A percentile compares a stretch with the other conserved stretches of the same genome.
Evolutionary conservation across 2,113 vertebrate genomes (phyloP).

Genomic region (Fregata magnificens): DNA sequence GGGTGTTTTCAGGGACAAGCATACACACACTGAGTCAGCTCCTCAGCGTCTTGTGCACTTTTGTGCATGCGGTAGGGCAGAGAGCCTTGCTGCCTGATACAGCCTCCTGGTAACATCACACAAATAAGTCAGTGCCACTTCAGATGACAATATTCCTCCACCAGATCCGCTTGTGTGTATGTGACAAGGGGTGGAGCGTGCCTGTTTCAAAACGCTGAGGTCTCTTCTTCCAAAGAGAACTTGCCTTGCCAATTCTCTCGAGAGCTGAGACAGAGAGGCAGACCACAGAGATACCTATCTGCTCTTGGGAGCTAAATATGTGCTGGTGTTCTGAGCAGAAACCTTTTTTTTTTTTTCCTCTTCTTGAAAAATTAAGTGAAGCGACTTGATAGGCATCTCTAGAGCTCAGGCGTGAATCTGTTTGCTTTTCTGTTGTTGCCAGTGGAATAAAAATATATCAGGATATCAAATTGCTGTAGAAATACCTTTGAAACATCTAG

Average conservation of each 20-base stretch:
- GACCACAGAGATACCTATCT: slow-evolving; percentile 6
- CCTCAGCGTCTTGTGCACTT: neutral
- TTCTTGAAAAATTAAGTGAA: slow-evolving; percentile 29
- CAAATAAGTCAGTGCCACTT: neutral
- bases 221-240: neutral
- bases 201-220: neutral
- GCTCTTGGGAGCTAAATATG: neutral
- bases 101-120: neutral
- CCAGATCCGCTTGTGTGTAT: neutral
- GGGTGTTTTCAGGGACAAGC: slow-evolving; percentile 13
- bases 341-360: neutral
- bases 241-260: neutral
- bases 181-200: fast-evolving
- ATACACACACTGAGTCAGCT: neutral
- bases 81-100: neutral
- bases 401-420: slow-evolving; percentile 46
- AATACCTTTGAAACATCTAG: slow-evolving; percentile 47
- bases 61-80: neutral
- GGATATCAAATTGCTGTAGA: slow-evolving; percentile 45
- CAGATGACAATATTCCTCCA: neutral
- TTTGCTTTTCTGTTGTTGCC: slow-evolving; percentile 58
- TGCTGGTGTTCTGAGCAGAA: slow-evolving; percentile 8
- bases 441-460: slow-evolving; percentile 43
- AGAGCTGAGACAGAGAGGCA: neutral
- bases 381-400: slow-evolving; percentile 13